Percentiles rank a stretch among this genome's conserved stretches.
phyloP scores from a whole-genome alignment of 2,113 vertebrate genomes.

The Rhea americana region DNA sequence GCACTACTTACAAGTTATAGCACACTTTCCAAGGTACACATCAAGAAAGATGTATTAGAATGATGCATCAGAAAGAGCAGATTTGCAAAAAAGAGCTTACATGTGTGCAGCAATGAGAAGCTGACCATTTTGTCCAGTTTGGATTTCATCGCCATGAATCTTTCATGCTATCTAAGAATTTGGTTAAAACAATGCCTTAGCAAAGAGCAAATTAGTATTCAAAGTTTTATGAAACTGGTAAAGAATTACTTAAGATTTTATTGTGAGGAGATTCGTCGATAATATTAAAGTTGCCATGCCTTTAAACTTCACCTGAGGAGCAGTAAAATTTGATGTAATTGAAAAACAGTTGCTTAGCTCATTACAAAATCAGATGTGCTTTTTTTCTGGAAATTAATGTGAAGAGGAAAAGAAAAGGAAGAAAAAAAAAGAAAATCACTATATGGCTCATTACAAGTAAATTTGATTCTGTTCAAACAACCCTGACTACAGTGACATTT shows the following conservation, averaged over 20 bases:
- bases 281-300: not conserved
- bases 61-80: not conserved
- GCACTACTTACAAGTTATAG: not conserved
- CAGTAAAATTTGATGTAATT: conserved; percentile 47
- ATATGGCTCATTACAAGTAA: conserved; percentile 60
- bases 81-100: not conserved
- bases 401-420: not conserved
- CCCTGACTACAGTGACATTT: conserved; percentile 45
- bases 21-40: not conserved
- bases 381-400: conserved; percentile 56
- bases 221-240: conserved; percentile 1
- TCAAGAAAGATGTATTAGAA: not conserved
- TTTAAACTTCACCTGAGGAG: conserved; percentile 38
- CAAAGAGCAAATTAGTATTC: not conserved
- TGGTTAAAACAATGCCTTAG: not conserved
- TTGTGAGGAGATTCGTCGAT: not conserved
- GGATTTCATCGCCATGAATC: not conserved
- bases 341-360: conserved; percentile 47
- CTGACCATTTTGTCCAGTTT: not conserved
- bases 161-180: not conserved
- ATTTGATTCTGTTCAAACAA: conserved; percentile 63
- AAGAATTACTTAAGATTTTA: conserved; percentile 17
- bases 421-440: conserved; percentile 18
- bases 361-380: conserved; percentile 52
- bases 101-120: not conserved